Percentiles rank a stretch among this genome's conserved stretches.
These are phyloP conservation scores for Fabriciana adippe DNA, from an alignment of 2,888 invertebrate species.

Conservation along the genomic window DNA sequence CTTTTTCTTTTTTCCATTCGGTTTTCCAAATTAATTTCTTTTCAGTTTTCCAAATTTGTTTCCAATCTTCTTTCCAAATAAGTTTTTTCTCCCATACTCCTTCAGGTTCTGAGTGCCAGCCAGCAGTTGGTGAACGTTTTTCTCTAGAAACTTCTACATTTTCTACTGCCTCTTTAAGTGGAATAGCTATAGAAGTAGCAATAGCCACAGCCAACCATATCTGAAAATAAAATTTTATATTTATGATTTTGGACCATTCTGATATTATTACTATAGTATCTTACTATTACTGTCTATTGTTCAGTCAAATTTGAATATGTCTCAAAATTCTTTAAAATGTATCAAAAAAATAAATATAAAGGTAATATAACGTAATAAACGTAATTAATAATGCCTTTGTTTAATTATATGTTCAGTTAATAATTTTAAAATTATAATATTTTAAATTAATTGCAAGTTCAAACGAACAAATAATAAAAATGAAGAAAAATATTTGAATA, in stretches of 20 bases:
- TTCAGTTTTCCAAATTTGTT: constrained; percentile 88
- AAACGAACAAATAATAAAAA: too few species aligned
- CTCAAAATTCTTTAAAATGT: too few species aligned
- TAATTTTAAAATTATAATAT: too few species aligned
- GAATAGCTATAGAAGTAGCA: constrained; percentile 69
- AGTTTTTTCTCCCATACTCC: constrained; percentile 92
- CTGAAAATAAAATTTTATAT: constrained; percentile 66
- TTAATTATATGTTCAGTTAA: too few species aligned
- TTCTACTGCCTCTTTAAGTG: constrained; percentile 57
- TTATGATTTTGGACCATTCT: neutral
- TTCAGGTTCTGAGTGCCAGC: constrained; percentile 81
- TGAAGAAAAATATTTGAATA: too few species aligned
- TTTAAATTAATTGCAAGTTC: too few species aligned
- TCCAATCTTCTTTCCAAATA: constrained; percentile 92
- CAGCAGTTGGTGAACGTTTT: constrained; percentile 78
- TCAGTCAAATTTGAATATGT: too few species aligned
- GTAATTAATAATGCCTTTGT: too few species aligned
- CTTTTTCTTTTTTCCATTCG: constrained; percentile 88
- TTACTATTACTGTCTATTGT: too few species aligned
- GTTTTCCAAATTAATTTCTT: constrained; percentile 88
- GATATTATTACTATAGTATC: too few species aligned
- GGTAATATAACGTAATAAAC: too few species aligned
- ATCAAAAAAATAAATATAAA: too few species aligned
- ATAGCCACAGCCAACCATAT: constrained; percentile 82
- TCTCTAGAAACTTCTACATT: constrained; percentile 68